Conservation (phyloP, 2,888 invertebrate genomes). For the Melanostoma scalare region DNA sequence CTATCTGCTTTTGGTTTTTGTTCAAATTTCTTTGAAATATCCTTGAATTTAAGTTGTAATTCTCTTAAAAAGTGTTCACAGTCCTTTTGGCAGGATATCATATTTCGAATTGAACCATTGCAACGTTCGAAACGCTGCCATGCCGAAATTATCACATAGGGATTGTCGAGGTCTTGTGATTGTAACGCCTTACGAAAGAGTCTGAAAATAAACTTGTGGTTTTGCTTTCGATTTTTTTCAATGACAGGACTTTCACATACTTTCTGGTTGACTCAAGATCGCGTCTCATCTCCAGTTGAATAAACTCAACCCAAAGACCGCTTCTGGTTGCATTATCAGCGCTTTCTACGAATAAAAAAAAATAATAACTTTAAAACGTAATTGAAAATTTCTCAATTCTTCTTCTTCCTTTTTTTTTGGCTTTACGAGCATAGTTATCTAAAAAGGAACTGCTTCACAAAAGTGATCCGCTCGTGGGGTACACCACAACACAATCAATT, state of each 20-base stretch:
- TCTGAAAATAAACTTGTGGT: slow-evolving; percentile 58
- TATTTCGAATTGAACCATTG: slow-evolving; percentile 77
- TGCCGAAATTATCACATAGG: slow-evolving; percentile 75
- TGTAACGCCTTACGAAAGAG: slow-evolving; percentile 77
- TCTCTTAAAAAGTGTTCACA: slow-evolving; percentile 71
- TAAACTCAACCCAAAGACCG: slow-evolving; percentile 84
- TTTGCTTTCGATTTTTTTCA: not conserved
- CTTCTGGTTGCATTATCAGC: slow-evolving; percentile 82
- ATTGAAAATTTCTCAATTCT: too few relatives aligned
- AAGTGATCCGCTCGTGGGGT: too few relatives aligned
- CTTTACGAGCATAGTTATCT: too few relatives aligned
- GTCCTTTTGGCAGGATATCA: slow-evolving; percentile 75
- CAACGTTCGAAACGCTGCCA: slow-evolving; percentile 80
- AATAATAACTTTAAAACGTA: not conserved
- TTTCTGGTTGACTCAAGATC: slow-evolving; percentile 77
- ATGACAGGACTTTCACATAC: slow-evolving; percentile 57
- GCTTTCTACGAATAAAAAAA: slow-evolving; percentile 41
- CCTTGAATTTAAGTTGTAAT: slow-evolving; percentile 53
- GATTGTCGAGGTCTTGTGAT: slow-evolving; percentile 74
- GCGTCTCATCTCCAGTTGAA: slow-evolving; percentile 82
- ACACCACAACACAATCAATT: too few relatives aligned
- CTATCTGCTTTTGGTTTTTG: slow-evolving; percentile 36
- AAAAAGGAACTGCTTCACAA: too few relatives aligned
- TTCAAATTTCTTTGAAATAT: slow-evolving; percentile 38
- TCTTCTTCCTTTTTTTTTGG: too few relatives aligned